Evolutionary conservation across 2,113 vertebrate genomes (phyloP).

Genomic region (Hyperoodon ampullatus): DNA sequence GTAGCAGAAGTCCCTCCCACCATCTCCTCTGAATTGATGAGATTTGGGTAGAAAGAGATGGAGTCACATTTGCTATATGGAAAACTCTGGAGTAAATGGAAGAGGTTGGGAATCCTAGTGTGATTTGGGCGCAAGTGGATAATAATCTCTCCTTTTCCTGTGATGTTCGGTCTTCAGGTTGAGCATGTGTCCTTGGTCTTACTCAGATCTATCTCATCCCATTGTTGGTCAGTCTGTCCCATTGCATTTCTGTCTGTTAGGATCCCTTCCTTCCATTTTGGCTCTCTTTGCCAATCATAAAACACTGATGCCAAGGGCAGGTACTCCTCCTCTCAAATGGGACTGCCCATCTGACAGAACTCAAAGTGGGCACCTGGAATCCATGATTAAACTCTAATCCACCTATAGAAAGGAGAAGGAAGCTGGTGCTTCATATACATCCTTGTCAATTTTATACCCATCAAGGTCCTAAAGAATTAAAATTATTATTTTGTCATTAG

Average conservation of each 20-base stretch:
- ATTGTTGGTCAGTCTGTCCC: neutral
- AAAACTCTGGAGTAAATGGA: neutral
- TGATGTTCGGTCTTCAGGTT: neutral
- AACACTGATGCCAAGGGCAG: neutral
- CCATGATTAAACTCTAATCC: neutral
- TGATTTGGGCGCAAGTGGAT: neutral
- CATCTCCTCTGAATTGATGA: neutral
- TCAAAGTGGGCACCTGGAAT: neutral
- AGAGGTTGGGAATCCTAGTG: neutral
- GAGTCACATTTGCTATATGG: neutral
- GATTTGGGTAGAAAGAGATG: neutral
- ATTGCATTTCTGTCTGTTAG: neutral
- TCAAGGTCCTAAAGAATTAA: slow-evolving; percentile 37
- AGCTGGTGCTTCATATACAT: neutral
- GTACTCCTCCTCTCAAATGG: neutral
- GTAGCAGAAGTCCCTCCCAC: neutral
- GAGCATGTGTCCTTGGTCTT: neutral
- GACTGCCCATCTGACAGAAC: neutral
- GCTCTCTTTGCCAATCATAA: neutral
- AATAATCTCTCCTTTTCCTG: neutral
- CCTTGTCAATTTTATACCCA: neutral
- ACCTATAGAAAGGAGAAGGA: slow-evolving; percentile 28
- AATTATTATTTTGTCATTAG: slow-evolving; percentile 17
- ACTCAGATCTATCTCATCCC: neutral
- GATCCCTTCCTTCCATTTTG: neutral